Evolutionary conservation across 2,797 vertebrate species (phyloP).

Genomic region (Varecia variegata): DNA sequence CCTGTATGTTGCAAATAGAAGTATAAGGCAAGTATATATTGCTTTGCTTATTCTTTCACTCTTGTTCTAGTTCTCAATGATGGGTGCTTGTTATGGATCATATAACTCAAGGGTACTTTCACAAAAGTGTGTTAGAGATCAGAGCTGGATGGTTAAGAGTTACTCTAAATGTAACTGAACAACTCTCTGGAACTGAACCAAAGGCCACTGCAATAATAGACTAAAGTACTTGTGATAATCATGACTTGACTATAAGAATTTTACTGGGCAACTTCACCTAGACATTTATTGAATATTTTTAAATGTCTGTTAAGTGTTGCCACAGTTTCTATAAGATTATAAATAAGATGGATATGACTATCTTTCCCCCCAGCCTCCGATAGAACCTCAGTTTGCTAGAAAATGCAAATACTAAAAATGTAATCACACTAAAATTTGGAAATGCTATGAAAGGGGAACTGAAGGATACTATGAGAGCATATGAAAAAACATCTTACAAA

Average conservation of each 20-base stretch:
- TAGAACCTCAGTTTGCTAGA: not conserved
- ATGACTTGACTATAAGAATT: not conserved
- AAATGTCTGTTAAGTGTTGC: not conserved
- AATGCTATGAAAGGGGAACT: not conserved
- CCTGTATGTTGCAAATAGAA: not conserved
- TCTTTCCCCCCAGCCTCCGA: not conserved
- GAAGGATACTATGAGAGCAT: not conserved
- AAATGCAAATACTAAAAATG: not conserved
- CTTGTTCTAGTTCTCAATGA: not conserved
- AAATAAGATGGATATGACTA: not conserved
- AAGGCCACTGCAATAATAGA: not conserved
- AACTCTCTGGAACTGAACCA: not conserved
- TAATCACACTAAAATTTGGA: not conserved
- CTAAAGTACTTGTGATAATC: not conserved
- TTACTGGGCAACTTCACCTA: not conserved
- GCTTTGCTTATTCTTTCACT: not conserved
- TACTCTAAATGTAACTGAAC: not conserved
- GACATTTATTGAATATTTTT: not conserved
- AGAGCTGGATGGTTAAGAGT: not conserved
- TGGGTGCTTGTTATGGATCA: not conserved
- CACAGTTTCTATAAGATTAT: not conserved
- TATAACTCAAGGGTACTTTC: not conserved
- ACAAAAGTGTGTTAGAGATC: not conserved
- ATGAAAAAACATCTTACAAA: not conserved
- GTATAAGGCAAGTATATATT: not conserved